Evolutionary conservation across 2,113 vertebrate species (phyloP).

Genomic region (Acrocephalus kingi): DNA sequence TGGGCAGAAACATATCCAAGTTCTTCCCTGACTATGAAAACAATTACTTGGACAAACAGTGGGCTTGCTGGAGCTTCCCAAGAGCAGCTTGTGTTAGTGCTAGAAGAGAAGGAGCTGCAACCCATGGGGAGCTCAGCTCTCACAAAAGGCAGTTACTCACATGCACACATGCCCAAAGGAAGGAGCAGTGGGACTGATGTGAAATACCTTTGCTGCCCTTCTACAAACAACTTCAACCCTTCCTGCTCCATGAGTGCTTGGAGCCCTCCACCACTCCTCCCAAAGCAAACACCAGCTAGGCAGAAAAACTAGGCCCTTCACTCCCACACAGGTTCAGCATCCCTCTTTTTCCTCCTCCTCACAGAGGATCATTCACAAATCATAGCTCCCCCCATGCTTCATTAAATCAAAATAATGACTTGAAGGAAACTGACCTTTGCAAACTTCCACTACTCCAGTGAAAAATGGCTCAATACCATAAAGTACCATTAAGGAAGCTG

Average conservation of each 20-base stretch:
- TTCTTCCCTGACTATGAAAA: not conserved
- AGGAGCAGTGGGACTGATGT: not conserved
- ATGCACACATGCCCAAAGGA: not conserved
- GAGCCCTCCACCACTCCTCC: not conserved
- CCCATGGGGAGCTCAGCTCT: not conserved
- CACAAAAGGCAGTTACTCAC: not conserved
- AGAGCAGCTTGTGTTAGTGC: not conserved
- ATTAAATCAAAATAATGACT: not conserved
- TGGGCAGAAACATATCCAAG: accelerated
- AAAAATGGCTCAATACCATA: not conserved
- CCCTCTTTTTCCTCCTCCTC: not conserved
- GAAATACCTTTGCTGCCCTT: not conserved
- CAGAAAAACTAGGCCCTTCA: not conserved
- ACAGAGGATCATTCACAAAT: not conserved
- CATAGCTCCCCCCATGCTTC: not conserved
- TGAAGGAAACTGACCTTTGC: not conserved
- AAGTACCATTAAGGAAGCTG: not conserved
- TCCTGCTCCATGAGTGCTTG: not conserved
- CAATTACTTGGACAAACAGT: not conserved
- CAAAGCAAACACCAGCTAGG: not conserved
- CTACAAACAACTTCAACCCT: not conserved
- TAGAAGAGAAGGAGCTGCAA: not conserved
- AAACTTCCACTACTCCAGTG: not conserved
- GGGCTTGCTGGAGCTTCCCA: not conserved
- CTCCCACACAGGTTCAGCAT: not conserved